phyloP scores from a whole-genome alignment of 2,113 vertebrate species.

The Bubo scandiacus region DNA sequence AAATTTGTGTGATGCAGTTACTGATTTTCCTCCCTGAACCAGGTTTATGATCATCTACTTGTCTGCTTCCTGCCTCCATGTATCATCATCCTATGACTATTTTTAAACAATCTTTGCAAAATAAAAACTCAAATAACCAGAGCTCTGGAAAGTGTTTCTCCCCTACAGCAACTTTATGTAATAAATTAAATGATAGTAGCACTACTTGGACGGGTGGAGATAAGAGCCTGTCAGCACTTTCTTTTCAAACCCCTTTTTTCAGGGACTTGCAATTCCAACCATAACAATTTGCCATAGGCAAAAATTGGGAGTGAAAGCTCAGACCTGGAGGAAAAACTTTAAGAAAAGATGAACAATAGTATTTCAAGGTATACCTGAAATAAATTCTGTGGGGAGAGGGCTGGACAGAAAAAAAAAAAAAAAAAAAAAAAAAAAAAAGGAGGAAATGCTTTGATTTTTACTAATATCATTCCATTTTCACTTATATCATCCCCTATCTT shows the following conservation, averaged over 20 bases:
- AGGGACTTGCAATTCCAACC: constrained; percentile 18
- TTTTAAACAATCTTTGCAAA: constrained; percentile 18
- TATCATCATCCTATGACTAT: background rate
- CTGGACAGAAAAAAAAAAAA: background rate
- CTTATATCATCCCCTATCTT: background rate
- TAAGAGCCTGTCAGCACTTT: constrained; percentile 57
- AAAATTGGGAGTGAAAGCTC: background rate
- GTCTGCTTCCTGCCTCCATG: background rate
- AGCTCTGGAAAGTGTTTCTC: background rate
- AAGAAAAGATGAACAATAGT: background rate
- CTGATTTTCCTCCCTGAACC: background rate
- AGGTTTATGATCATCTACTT: background rate
- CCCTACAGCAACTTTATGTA: constrained; percentile 24
- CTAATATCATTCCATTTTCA: background rate
- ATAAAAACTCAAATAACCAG: constrained; percentile 24
- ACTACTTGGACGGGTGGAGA: constrained; percentile 15
- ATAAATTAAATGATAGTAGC: constrained; percentile 39
- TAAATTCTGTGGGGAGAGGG: background rate
- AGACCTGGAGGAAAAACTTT: background rate
- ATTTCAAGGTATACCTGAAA: background rate
- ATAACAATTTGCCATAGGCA: constrained; percentile 2
- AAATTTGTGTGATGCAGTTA: background rate
- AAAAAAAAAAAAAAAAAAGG: background rate
- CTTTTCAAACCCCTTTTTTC: constrained; percentile 35
- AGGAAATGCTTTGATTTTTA: background rate